Evolutionary conservation across 2,113 vertebrate genomes (phyloP).

Genomic region (Bucco capensis): DNA sequence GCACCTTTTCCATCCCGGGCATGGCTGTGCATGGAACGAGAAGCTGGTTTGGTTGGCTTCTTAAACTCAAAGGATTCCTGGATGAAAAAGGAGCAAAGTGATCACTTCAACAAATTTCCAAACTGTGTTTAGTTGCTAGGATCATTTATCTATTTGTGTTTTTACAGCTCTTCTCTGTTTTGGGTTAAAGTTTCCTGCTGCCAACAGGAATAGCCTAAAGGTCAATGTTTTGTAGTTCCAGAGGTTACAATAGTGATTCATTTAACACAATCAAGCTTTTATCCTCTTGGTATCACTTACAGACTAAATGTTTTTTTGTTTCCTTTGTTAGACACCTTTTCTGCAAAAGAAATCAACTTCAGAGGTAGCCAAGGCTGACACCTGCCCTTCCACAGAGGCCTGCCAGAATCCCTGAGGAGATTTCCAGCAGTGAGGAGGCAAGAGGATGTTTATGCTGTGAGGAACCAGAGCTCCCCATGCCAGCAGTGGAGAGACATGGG

Average conservation of each 20-base stretch:
- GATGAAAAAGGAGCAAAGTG: not conserved
- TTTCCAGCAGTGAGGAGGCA: not conserved
- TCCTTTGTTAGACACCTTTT: not conserved
- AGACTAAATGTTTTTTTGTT: not conserved
- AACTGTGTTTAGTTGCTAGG: not conserved
- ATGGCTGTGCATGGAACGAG: conserved; percentile 66
- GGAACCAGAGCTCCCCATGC: not conserved
- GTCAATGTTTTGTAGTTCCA: not conserved
- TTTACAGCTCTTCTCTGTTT: fast-evolving
- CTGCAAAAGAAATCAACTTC: not conserved
- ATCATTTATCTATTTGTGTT: not conserved
- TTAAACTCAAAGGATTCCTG: conserved; percentile 95
- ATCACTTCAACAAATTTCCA: not conserved
- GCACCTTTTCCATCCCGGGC: conserved; percentile 67
- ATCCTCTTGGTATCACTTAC: not conserved
- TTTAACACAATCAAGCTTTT: not conserved
- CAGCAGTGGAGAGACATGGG: not conserved
- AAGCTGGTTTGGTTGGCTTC: conserved; percentile 84
- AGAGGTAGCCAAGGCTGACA: not conserved
- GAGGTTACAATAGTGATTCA: not conserved
- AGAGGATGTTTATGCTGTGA: not conserved
- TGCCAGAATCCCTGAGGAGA: fast-evolving
- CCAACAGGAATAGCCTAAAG: not conserved
- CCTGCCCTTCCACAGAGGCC: not conserved
- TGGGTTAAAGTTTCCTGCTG: not conserved